These are phyloP conservation scores for Goniozus legneri DNA, from an alignment of 1,140 invertebrate species.

Conservation along the genomic window DNA sequence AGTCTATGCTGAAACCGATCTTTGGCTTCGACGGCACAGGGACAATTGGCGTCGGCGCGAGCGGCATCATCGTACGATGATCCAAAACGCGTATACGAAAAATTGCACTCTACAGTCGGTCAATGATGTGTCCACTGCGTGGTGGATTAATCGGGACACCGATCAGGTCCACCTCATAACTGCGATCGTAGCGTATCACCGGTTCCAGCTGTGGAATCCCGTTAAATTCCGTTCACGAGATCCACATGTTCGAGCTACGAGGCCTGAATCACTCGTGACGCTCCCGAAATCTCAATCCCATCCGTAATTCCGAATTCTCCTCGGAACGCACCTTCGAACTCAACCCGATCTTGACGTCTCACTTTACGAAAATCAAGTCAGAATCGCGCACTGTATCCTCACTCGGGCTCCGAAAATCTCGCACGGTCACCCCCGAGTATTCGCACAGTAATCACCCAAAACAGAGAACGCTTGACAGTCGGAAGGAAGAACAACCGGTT, in stretches of 20 bases:
- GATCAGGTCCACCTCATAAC: slow-evolving; percentile 18
- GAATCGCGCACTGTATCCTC: slow-evolving; percentile 11
- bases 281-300: not conserved
- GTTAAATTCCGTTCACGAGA: too few species aligned
- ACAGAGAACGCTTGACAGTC: too few species aligned
- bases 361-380: slow-evolving; percentile 5
- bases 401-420: slow-evolving; percentile 12
- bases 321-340: too few species aligned
- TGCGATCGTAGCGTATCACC: too few species aligned
- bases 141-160: not conserved
- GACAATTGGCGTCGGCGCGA: slow-evolving; percentile 82
- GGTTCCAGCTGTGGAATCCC: too few species aligned
- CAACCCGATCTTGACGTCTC: not conserved
- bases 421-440: slow-evolving; percentile 20
- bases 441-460: too few species aligned
- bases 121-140: too few species aligned
- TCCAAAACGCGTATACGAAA: not conserved
- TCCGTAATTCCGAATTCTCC: too few species aligned
- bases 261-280: not conserved
- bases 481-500: too few species aligned
- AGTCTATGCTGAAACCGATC: slow-evolving; percentile 92
- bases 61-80: slow-evolving; percentile 75
- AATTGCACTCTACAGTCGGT: too few species aligned
- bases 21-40: slow-evolving; percentile 84
- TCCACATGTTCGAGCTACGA: too few species aligned